Base-by-base conservation (phyloP, 2,797 vertebrate genomes). In the Gastrophryne carolinensis region DNA sequence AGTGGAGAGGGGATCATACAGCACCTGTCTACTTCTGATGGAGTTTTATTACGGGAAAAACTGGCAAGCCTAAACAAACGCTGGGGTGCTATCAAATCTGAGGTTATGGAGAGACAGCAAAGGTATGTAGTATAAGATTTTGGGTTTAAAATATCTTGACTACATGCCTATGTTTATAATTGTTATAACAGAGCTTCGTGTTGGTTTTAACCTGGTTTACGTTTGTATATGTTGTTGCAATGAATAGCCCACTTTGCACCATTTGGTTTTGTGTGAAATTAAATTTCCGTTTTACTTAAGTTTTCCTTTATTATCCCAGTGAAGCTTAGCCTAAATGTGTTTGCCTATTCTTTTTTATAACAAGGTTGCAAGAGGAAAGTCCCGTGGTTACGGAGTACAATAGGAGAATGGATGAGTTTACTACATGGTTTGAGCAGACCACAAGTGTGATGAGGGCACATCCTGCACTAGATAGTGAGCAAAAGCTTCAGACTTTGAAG, bases 21-120 rank as follows among this genome's bases (percentile, higher is more conserved):
- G 65, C 94, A 95, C 82, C 87, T 98, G 53, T 89, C 93, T 2
- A 87, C 90, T 27, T 90, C 91, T 0, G 95, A 96, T 0, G 91
- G 93, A 56, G 85, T 86, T 64, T 89, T 98, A 76, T 86, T 99
- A 4, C 91, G 93, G 81, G 94, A 96, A 75, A 97, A 96, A 81
- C 87, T 98, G 61, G 81, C 88, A 1, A 81, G 72, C 24, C 79
- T 98, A 47, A 89, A 91, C 61, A 91, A 90, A 19, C 93, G 94
- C 32, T 98, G 95, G 93, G 89, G 83, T 73, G 81, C 79, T 1
- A 76, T 95, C 39, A 82, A 86, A 1, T 50, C 68, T 0, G 91
- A 93, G 70, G 87, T 95, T 63, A 83, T 89, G 74, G 94, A 93
- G 1, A 89, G 93, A 73, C 90, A 91, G 44, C 90, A 81, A 83